Evolutionary conservation across 37 sponge, comb jelly and placozoan genomes (phyloP).

Genomic region (Bolinopsis microptera): DNA sequence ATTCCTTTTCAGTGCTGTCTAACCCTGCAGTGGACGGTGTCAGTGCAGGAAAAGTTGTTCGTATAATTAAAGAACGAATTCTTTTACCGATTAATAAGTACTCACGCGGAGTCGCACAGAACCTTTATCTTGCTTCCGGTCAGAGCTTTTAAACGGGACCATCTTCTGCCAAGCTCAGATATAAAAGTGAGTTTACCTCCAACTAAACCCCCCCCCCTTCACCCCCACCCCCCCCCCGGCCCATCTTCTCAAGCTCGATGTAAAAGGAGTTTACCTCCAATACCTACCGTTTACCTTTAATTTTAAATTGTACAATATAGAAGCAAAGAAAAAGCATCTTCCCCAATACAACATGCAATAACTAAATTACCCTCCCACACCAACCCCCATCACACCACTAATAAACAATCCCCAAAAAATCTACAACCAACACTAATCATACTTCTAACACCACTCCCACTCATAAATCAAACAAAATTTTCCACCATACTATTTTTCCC

Average conservation of each 20-base stretch:
- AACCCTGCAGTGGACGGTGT: constrained; percentile 47
- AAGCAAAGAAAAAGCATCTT: too few relatives aligned
- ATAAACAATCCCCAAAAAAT: neutral
- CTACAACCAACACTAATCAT: neutral
- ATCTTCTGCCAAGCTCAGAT: constrained; percentile 57
- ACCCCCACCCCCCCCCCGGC: neutral
- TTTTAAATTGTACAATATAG: too few relatives aligned
- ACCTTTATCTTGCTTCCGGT: constrained; percentile 48
- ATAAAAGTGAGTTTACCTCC: constrained; percentile 18
- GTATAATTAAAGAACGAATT: constrained; percentile 53
- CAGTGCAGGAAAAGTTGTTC: neutral
- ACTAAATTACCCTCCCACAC: neutral
- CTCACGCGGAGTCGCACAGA: constrained; percentile 61
- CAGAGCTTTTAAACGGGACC: constrained; percentile 2
- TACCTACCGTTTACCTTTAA: too few relatives aligned
- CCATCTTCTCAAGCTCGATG: neutral
- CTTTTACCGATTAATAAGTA: constrained; percentile 55
- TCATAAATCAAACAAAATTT: too few relatives aligned
- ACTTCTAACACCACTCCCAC: too few relatives aligned
- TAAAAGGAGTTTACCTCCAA: too few relatives aligned
- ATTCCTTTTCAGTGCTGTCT: constrained; percentile 52
- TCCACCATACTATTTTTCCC: too few relatives aligned
- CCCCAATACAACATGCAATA: constrained; percentile 14
- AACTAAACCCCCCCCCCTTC: neutral
- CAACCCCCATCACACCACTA: neutral